phyloP scores from a whole-genome alignment of 2,113 vertebrate species.

The Xenus cinereus region DNA sequence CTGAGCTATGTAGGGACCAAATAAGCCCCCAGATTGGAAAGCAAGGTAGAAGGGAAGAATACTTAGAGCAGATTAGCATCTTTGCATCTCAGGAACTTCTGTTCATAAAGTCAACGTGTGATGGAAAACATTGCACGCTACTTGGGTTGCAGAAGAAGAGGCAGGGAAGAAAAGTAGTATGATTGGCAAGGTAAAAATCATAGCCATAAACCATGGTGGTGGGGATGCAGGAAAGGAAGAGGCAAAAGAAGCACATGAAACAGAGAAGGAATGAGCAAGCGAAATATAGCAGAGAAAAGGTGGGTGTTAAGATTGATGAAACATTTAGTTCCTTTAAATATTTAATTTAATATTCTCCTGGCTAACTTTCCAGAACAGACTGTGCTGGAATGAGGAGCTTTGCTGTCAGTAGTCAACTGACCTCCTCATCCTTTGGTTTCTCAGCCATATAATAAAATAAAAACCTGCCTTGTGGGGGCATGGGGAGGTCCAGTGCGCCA shows the following conservation, averaged over 20 bases:
- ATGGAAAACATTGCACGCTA: neutral
- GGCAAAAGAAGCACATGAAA: neutral
- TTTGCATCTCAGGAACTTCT: neutral
- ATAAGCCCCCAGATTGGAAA: neutral
- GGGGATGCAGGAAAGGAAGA: neutral
- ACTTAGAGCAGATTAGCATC: neutral
- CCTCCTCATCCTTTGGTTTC: neutral
- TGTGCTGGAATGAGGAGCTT: neutral
- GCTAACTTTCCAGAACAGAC: neutral
- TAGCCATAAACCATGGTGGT: accelerated
- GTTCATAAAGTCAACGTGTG: neutral
- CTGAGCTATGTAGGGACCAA: neutral
- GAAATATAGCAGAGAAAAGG: neutral
- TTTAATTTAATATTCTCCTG: neutral
- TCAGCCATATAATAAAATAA: neutral
- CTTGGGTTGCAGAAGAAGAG: neutral
- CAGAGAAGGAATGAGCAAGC: neutral
- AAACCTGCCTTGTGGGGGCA: neutral
- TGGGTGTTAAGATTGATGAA: neutral
- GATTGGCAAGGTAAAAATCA: neutral
- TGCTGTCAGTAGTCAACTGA: neutral
- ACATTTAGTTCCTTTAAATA: neutral
- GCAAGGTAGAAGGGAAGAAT: accelerated
- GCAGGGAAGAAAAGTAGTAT: neutral
- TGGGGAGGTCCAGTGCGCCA: neutral